Evolutionary conservation across 2,888 invertebrate genomes (phyloP), one percentile per base, ranked within the genome.

Genomic region (Ennomos quercinarius): DNA sequence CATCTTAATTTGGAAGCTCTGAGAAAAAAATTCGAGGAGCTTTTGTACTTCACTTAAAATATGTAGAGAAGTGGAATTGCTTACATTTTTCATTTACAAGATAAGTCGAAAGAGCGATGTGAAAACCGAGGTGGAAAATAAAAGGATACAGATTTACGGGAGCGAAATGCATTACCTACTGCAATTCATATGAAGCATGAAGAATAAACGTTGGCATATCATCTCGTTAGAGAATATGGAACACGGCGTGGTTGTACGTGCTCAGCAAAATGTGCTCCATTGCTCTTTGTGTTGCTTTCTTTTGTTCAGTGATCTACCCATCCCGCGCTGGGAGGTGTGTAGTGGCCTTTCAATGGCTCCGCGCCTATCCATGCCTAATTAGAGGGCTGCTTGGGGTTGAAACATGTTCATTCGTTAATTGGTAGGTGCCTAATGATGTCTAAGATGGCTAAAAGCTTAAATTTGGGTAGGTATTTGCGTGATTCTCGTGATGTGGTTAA

Each of bases 201-300:
- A 78, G 76, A 81, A 85, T 85, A 86, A 84, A 83, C 80, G 85
- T 72, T 78, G 81, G 78, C 82, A 80, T 83, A 88, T 90, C 87
- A 90, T 87, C 87, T 87, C 86, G 87, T 90, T 89, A 89, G 84
- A 82, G 86, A 85, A 91, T 90, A 88, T 91, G 83, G 89, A 83
- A 79, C 90, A 83, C 84, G 81, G 78, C 80, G 84, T 81, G 83
- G 83, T 53, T 57, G 50, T 60, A 67, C 70, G 66, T 64, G 84
- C 84, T 87, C 84, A 73, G 82, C 81, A 80, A 85, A 87, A 88
- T 87, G 87, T 86, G 86, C 86, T 83, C 77, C 85, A 87, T 86
- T 89, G 89, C 89, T 87, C 89, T 90, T 89, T 91, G 90, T 89
- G 87, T 80, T 69, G 83, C 71, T 76, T 76, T 76, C 87, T 88